Evolutionary conservation across 2,888 invertebrate genomes (phyloP).

Genomic region (Eupithecia vulgata): DNA sequence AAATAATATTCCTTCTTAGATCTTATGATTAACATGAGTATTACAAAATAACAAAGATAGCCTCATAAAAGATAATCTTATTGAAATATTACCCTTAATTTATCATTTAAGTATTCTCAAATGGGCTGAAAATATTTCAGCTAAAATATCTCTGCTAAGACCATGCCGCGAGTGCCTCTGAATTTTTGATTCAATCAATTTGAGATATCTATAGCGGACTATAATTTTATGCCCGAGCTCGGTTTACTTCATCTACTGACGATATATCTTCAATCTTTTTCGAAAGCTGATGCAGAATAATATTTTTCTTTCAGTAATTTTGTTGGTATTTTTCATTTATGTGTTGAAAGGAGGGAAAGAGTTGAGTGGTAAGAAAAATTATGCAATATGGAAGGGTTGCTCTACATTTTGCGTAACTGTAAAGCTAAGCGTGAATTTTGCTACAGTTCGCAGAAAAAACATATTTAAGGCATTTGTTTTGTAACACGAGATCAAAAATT

Average conservation of each 20-base stretch:
- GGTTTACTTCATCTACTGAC: constrained; percentile 10
- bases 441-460: neutral
- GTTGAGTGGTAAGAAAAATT: neutral
- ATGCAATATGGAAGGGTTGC: neutral
- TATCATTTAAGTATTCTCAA: constrained; percentile 1
- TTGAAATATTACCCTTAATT: constrained; percentile 1
- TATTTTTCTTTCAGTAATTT: neutral
- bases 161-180: constrained; percentile 31
- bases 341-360: neutral
- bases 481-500: no score
- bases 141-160: constrained; percentile 20
- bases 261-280: constrained; percentile 10
- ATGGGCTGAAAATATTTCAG: constrained; percentile 17
- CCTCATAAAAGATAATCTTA: constrained; percentile 1
- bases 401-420: neutral
- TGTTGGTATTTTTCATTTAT: neutral
- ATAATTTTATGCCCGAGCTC: constrained; percentile 47
- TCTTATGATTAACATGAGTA: neutral
- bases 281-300: constrained; percentile 3
- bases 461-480: no score
- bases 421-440: neutral
- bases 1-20: neutral
- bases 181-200: constrained; percentile 58
- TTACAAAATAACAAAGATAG: neutral
- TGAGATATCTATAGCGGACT: constrained; percentile 60